These are phyloP conservation scores for Ochotona princeps DNA, from an alignment of 2,113 vertebrate genomes.

Conservation along the genomic window DNA sequence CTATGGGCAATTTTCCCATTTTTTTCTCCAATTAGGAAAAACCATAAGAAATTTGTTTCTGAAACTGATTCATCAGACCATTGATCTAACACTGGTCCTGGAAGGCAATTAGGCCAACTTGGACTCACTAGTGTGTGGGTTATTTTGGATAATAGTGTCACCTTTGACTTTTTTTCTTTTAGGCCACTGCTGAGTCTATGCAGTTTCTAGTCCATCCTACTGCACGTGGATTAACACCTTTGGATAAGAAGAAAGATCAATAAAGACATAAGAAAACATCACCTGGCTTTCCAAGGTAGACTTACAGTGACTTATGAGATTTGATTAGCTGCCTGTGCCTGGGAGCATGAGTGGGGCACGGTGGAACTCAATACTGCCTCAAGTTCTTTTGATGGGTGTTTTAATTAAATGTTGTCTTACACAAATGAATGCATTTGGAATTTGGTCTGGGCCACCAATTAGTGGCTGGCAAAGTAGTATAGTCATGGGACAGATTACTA, in stretches of 20 bases:
- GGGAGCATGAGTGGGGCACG: background rate
- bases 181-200: background rate
- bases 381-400: background rate
- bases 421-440: slow-evolving; percentile 17
- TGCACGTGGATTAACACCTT: background rate
- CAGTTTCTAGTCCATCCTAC: background rate
- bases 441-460: background rate
- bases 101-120: background rate
- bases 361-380: background rate
- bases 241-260: background rate
- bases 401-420: slow-evolving; percentile 33
- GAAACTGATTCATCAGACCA: background rate
- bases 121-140: background rate
- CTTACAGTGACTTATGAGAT: background rate
- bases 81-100: background rate
- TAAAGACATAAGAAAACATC: background rate
- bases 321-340: background rate
- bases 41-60: slow-evolving; percentile 1
- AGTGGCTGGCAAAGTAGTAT: background rate
- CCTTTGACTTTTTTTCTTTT: slow-evolving; percentile 7
- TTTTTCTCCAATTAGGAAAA: slow-evolving; percentile 37
- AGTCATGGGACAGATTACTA: background rate
- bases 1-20: background rate
- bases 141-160: background rate
- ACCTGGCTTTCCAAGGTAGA: background rate